Conservation (phyloP, 2,113 vertebrate genomes). For the Mormoops blainvillei region DNA sequence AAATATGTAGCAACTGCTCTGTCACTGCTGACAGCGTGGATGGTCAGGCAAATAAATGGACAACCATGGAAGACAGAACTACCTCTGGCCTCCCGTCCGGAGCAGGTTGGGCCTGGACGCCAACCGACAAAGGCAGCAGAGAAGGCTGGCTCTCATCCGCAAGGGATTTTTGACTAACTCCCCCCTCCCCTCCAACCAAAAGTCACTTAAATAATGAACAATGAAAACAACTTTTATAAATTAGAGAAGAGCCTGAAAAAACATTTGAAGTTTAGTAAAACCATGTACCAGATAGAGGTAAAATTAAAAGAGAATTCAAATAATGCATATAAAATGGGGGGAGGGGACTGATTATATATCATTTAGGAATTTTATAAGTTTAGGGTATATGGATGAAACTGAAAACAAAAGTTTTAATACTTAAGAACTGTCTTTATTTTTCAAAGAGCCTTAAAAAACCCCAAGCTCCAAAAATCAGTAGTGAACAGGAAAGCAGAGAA, state of each 20-base stretch:
- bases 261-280: not conserved
- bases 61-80: not conserved
- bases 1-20: not conserved
- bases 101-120: not conserved
- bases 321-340: not conserved
- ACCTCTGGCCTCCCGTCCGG: not conserved
- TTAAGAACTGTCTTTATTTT: not conserved
- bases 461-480: not conserved
- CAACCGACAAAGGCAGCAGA: not conserved
- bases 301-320: constrained; percentile 8
- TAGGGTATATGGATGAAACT: not conserved
- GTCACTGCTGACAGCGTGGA: not conserved
- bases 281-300: not conserved
- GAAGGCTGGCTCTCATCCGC: not conserved
- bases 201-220: not conserved
- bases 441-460: not conserved
- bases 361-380: not conserved
- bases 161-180: not conserved
- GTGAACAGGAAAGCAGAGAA: not conserved
- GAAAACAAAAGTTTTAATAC: not conserved
- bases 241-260: not conserved
- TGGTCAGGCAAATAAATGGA: not conserved
- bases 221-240: not conserved
- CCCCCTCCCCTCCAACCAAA: not conserved
- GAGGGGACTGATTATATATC: not conserved